Percentiles rank a stretch among this genome's conserved stretches.
These are phyloP conservation scores for Kradibia gibbosae DNA, from an alignment of 1,140 invertebrate species.

Conservation along the genomic window DNA sequence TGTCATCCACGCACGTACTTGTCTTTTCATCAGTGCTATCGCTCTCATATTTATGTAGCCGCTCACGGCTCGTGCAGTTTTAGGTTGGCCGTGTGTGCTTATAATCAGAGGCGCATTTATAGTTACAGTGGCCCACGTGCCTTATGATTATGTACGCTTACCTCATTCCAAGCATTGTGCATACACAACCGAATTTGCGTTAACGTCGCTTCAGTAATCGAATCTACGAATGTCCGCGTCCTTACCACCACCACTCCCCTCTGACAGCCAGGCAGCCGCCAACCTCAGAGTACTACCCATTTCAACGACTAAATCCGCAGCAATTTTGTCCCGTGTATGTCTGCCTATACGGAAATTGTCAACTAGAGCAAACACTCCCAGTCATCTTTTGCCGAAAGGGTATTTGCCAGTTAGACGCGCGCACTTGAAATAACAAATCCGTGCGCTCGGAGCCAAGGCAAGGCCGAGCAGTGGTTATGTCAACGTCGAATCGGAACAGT, in stretches of 20 bases:
- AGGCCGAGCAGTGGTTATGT: neutral
- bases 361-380: neutral
- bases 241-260: too few relatives aligned
- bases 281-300: neutral
- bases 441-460: neutral
- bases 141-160: neutral
- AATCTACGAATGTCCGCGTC: too few relatives aligned
- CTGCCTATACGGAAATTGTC: neutral
- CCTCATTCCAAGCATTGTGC: neutral
- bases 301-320: constrained; percentile 20
- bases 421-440: neutral
- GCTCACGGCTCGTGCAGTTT: too few relatives aligned
- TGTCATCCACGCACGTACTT: too few relatives aligned
- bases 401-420: neutral
- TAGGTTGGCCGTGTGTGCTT: too few relatives aligned
- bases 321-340: neutral
- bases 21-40: too few relatives aligned
- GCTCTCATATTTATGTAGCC: too few relatives aligned
- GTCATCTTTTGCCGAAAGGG: neutral
- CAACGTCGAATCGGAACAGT: neutral
- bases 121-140: too few relatives aligned
- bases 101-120: too few relatives aligned
- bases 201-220: neutral
- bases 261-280: too few relatives aligned
- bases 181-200: neutral